Conservation (phyloP, 2,113 vertebrate species). For the Stegastes partitus region DNA sequence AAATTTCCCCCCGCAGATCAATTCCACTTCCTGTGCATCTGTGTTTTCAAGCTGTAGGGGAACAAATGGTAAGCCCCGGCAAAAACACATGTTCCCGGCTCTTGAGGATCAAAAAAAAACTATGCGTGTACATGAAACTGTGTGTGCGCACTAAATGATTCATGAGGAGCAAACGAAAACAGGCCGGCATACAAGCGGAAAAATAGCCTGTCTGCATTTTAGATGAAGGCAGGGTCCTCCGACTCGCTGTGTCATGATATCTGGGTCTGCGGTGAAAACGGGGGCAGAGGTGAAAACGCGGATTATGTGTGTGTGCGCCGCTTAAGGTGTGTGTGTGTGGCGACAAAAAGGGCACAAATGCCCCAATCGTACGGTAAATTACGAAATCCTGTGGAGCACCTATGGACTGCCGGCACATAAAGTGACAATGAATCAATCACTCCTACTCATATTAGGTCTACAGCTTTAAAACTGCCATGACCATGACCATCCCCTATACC, state of each 20-base stretch:
- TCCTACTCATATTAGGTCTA: not conserved
- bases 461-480: slow-evolving; percentile 30
- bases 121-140: slow-evolving; percentile 66
- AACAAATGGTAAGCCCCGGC: slow-evolving; percentile 54
- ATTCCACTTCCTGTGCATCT: slow-evolving; percentile 39
- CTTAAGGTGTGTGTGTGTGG: not conserved
- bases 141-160: slow-evolving; percentile 77
- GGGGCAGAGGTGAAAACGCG: slow-evolving; percentile 23
- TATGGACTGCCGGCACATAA: not conserved
- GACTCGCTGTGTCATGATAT: slow-evolving; percentile 73
- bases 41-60: slow-evolving; percentile 53
- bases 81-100: slow-evolving; percentile 65
- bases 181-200: slow-evolving; percentile 69
- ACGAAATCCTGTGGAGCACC: not conserved
- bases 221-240: slow-evolving; percentile 63
- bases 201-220: slow-evolving; percentile 78
- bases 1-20: slow-evolving; percentile 31
- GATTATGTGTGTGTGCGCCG: not conserved
- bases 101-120: slow-evolving; percentile 56
- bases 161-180: slow-evolving; percentile 77
- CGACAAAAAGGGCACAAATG: not conserved
- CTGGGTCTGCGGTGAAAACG: slow-evolving; percentile 35
- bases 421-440: slow-evolving; percentile 10
- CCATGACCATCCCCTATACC: slow-evolving; percentile 12
- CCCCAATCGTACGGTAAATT: not conserved